phyloP scores from a whole-genome alignment of 2,888 invertebrate species.

The Caenorhabditis japonica region DNA sequence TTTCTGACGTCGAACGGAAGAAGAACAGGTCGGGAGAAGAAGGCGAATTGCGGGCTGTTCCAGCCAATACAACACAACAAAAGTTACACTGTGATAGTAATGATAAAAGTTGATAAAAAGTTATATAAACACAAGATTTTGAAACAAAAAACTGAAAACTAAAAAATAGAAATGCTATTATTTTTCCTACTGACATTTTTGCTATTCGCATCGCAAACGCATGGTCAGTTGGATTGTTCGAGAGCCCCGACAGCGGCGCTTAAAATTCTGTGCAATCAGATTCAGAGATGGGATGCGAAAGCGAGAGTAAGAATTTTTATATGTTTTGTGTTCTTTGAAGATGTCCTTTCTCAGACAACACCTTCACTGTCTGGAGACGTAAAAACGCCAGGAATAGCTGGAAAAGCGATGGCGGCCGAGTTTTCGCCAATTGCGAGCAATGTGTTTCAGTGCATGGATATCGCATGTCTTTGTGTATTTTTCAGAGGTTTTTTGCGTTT shows the following conservation, averaged over 20 bases:
- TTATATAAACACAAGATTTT: too few relatives aligned
- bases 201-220: too few relatives aligned
- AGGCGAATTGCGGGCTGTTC: too few relatives aligned
- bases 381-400: slow-evolving; percentile 65
- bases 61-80: too few relatives aligned
- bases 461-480: slow-evolving; percentile 59
- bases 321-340: background rate
- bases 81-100: too few relatives aligned
- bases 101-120: too few relatives aligned
- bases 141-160: too few relatives aligned
- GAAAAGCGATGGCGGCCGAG: slow-evolving; percentile 60
- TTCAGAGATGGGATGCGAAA: slow-evolving; percentile 55
- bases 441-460: slow-evolving; percentile 61
- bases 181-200: too few relatives aligned
- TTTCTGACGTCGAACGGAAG: too few relatives aligned
- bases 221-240: slow-evolving; percentile 47
- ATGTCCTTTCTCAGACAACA: slow-evolving; percentile 46
- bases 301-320: slow-evolving; percentile 34
- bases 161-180: too few relatives aligned
- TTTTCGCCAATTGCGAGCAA: slow-evolving; percentile 59
- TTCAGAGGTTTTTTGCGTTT: slow-evolving; percentile 57
- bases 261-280: slow-evolving; percentile 53
- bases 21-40: too few relatives aligned
- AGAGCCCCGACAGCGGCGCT: slow-evolving; percentile 53
- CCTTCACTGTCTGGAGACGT: slow-evolving; percentile 60